Conservation (phyloP, 1,140 invertebrate species). For the Bradysia coprophila region DNA sequence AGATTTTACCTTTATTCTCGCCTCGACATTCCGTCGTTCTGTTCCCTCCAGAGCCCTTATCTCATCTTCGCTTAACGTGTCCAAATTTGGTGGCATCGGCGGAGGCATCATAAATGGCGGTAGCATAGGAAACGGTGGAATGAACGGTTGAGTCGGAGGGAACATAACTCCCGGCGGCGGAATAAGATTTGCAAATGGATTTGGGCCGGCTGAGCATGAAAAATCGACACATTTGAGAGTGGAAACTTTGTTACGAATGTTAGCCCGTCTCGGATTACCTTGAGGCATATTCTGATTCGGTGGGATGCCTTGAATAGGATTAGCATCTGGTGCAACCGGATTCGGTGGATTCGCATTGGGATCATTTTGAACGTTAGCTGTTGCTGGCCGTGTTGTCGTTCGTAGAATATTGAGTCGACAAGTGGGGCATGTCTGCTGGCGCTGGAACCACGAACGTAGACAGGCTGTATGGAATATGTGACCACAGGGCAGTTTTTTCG, state of each 20-base stretch:
- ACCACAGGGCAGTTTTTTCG: slow-evolving; percentile 97
- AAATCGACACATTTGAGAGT: slow-evolving; percentile 7
- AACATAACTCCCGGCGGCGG: too few relatives aligned
- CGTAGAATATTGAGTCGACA: slow-evolving; percentile 91
- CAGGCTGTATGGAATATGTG: slow-evolving; percentile 99
- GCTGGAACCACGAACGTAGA: slow-evolving; percentile 97
- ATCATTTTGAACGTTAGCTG: neutral
- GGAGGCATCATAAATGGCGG: slow-evolving; percentile 31
- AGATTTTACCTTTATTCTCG: slow-evolving; percentile 56
- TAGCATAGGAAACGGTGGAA: slow-evolving; percentile 33
- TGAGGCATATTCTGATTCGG: neutral
- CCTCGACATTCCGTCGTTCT: slow-evolving; percentile 71
- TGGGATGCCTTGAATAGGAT: neutral
- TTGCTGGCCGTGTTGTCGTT: slow-evolving; percentile 27
- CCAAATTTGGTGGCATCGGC: slow-evolving; percentile 54
- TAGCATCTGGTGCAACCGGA: too few relatives aligned
- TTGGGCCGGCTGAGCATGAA: slow-evolving; percentile 9
- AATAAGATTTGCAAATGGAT: slow-evolving; percentile 13
- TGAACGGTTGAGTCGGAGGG: slow-evolving; percentile 27
- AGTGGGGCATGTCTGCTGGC: slow-evolving; percentile 98
- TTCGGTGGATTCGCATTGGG: neutral
- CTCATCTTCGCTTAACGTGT: slow-evolving; percentile 62
- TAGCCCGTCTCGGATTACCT: neutral
- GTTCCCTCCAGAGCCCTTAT: slow-evolving; percentile 73
- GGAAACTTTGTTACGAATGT: neutral